Percentiles rank a stretch among this genome's conserved stretches.
phyloP scores from a whole-genome alignment of 2,113 vertebrate genomes.

The Chauna torquata region DNA sequence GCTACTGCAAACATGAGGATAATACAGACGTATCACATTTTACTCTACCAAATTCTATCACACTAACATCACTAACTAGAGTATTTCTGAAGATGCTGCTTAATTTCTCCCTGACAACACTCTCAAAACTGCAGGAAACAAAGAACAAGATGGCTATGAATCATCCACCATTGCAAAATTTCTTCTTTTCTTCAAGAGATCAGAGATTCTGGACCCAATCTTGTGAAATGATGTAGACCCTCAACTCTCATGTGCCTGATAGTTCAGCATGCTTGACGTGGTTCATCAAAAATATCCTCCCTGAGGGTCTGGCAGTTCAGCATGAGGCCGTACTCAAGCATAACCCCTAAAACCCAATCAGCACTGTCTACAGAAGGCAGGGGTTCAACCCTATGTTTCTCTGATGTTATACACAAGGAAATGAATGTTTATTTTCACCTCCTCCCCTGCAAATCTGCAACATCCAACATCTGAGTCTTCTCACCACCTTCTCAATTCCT shows the following conservation, averaged over 20 bases:
- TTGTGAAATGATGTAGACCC: not conserved
- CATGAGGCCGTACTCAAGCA: not conserved
- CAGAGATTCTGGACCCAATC: not conserved
- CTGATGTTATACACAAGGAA: not conserved
- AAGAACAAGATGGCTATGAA: not conserved
- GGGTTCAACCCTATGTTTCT: not conserved
- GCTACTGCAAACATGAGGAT: not conserved
- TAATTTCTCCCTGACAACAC: not conserved
- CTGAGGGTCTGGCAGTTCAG: not conserved
- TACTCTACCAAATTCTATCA: conserved; percentile 7
- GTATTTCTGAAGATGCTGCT: not conserved
- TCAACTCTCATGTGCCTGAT: not conserved
- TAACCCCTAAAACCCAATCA: not conserved
- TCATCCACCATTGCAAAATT: not conserved
- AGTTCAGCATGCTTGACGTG: not conserved
- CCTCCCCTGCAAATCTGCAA: not conserved
- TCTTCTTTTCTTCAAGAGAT: not conserved
- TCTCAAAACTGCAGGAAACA: not conserved
- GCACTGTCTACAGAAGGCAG: not conserved
- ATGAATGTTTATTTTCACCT: not conserved
- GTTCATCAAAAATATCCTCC: not conserved
- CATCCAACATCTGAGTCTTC: not conserved
- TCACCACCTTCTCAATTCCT: not conserved
- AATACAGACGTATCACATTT: not conserved
- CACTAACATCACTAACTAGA: not conserved